Conservation (phyloP, 2,797 vertebrate genomes). For the Merluccius polli region DNA sequence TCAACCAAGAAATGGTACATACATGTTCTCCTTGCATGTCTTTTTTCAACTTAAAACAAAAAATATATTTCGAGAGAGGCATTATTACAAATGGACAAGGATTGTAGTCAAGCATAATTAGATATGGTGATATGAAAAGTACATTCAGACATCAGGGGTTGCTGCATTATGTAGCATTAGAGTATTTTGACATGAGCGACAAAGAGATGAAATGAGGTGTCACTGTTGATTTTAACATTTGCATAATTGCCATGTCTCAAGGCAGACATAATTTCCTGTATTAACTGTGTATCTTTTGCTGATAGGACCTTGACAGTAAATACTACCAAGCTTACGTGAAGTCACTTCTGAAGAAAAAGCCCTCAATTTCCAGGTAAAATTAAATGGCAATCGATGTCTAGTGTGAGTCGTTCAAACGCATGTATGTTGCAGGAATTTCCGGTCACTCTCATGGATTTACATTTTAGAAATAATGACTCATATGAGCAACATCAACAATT, state of each 20-base stretch:
- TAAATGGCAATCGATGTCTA: neutral
- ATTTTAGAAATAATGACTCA: neutral
- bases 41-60: neutral
- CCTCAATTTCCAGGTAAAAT: constrained; percentile 68
- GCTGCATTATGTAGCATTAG: too few species aligned
- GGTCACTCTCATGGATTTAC: neutral
- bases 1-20: neutral
- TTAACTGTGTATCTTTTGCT: constrained; percentile 5
- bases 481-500: neutral
- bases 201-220: neutral
- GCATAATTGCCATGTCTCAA: neutral
- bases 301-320: constrained; percentile 73
- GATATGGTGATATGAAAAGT: neutral
- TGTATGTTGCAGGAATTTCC: neutral
- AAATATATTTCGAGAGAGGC: too few species aligned
- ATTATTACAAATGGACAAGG: neutral
- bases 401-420: neutral
- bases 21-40: neutral
- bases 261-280: neutral
- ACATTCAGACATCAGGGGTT: neutral
- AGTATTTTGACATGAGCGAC: neutral
- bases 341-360: constrained; percentile 74
- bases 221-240: neutral
- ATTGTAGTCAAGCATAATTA: neutral
- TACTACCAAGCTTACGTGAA: constrained; percentile 85